Evolutionary conservation across 1,140 invertebrate genomes (phyloP).

Genomic region (Drosophila nigrodunni): DNA sequence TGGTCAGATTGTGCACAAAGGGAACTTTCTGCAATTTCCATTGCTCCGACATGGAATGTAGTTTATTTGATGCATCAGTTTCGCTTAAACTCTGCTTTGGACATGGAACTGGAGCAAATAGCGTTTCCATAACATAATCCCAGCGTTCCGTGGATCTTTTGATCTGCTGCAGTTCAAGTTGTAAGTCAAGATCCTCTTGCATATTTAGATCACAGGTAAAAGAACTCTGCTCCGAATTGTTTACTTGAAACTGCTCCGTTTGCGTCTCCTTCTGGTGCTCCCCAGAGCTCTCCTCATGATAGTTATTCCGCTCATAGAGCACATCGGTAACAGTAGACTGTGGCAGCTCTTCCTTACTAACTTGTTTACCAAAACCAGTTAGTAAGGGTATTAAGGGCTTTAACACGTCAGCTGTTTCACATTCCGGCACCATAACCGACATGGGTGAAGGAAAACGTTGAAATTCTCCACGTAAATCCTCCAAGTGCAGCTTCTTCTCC

Average conservation of each 20-base stretch:
- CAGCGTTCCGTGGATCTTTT: not conserved
- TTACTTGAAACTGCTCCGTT: not conserved
- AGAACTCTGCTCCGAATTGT: not conserved
- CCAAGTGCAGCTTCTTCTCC: constrained; percentile 37
- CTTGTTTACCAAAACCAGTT: constrained; percentile 3
- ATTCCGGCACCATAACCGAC: constrained; percentile 35
- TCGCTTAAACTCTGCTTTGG: not conserved
- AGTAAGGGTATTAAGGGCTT: constrained; percentile 26
- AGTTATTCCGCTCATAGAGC: not conserved
- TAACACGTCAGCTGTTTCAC: not conserved
- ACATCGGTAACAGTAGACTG: not conserved
- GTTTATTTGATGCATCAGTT: not conserved
- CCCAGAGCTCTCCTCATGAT: not conserved
- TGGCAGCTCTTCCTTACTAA: not conserved
- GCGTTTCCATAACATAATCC: constrained; percentile 6
- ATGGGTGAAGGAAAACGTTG: constrained; percentile 60
- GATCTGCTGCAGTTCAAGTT: not conserved
- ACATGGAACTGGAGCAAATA: not conserved
- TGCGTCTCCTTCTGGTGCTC: not conserved
- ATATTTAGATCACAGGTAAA: not conserved
- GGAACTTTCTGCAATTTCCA: not conserved
- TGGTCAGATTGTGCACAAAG: not conserved
- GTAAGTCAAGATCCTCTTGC: not conserved
- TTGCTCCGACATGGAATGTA: no score
- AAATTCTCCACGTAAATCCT: constrained; percentile 26